Percentiles rank a stretch among this genome's conserved stretches.
These are phyloP conservation scores for Entomyzon cyanotis DNA, from an alignment of 2,113 vertebrate genomes.

Conservation along the genomic window DNA sequence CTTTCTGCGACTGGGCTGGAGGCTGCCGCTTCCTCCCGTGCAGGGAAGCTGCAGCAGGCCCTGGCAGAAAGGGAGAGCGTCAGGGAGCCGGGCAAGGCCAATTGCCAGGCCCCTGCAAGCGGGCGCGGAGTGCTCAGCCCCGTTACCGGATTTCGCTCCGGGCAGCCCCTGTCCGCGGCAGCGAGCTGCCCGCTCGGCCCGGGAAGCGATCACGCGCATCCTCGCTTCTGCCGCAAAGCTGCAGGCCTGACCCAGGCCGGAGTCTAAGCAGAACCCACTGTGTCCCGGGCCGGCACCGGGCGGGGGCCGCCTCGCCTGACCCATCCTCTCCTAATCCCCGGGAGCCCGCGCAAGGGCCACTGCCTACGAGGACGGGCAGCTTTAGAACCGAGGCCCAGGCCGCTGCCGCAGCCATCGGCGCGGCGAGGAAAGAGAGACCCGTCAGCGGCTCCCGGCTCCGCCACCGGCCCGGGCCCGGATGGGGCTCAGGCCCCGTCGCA, in stretches of 20 bases:
- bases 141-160: neutral
- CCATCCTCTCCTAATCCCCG: too few relatives aligned
- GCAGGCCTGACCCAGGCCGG: neutral
- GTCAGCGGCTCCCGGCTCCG: neutral
- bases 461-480: neutral
- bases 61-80: neutral
- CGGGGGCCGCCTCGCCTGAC: neutral
- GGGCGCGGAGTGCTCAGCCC: neutral
- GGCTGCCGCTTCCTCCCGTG: neutral
- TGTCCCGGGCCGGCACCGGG: neutral
- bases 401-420: neutral
- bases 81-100: neutral
- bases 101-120: neutral
- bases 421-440: neutral
- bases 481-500: neutral
- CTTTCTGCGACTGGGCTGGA: too few relatives aligned
- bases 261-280: fast-evolving
- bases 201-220: neutral
- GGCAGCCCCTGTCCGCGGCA: neutral
- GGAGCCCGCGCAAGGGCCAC: neutral
- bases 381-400: neutral
- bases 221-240: neutral
- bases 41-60: neutral
- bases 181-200: neutral
- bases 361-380: neutral